Evolutionary conservation across 2,888 invertebrate species (phyloP), one percentile per base, ranked within the genome.

Genomic region (Microdon myrmicae): DNA sequence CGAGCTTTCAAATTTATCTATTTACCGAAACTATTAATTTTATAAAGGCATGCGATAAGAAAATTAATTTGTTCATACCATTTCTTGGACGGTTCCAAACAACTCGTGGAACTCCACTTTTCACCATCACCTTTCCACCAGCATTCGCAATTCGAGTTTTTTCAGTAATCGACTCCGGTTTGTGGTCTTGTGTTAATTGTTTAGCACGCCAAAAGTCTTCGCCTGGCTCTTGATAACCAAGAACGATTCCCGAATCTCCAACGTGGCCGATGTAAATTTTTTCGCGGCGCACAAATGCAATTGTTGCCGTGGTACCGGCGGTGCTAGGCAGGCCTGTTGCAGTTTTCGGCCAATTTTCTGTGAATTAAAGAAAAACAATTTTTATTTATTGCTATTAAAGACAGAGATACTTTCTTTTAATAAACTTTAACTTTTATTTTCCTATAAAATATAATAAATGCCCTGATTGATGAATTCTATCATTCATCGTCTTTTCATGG

Each of bases 231-330:
- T 90, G 89, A 77, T 88, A 89, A 12, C 94, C 95, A 38, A 96
- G 82, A 7, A 95, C 90, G 73, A 99, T 94, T 16, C 92, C 94
- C 0, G 97, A 97, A 81, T 98, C 98, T n/a, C 98, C 98, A 1
- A 98, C 97, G 82, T 98, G 98, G 2, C 97, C 98, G 56, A 95
- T 90, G 74, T 96, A 98, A 70, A 98, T 89, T 84, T 96, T 96
- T 23, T 94, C 92, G 68, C 90, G 86, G 54, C 94, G 86, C 71
- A 99, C 94, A 76, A 98, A 96, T 3, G 94, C 96, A 49, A 97
- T 88, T 74, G 95, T 96, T 17, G 96, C 96, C 3, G 98, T 98
- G 1, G 97, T 97, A 4, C 98, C 98, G 0, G 98, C 95, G 0
- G 98, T 99, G 75, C 96, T 96, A 3, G 95, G 92, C 70, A 95